Percentiles rank a stretch among this genome's conserved stretches.
phyloP scores from a whole-genome alignment of 2,888 invertebrate species.

The Andrena trimmerana region DNA sequence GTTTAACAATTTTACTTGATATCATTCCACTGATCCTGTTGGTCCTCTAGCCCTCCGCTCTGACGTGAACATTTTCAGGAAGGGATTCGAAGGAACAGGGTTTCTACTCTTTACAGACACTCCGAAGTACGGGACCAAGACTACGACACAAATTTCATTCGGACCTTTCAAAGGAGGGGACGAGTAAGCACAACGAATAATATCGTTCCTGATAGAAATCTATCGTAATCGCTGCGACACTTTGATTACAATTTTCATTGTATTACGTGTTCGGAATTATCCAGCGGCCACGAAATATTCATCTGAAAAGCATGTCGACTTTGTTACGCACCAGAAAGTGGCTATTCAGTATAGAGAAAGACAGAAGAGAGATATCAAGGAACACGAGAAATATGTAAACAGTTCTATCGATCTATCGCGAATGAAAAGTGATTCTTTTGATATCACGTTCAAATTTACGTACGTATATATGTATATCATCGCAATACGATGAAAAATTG shows the following conservation, averaged over 20 bases:
- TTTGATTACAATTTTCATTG: slow-evolving; percentile 55
- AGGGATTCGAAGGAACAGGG: slow-evolving; percentile 51
- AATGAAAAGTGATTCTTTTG: not conserved
- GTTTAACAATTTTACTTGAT: slow-evolving; percentile 63
- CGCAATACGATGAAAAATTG: slow-evolving; percentile 43
- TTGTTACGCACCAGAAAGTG: slow-evolving; percentile 31
- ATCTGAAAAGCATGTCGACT: slow-evolving; percentile 62
- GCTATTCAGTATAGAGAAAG: not conserved
- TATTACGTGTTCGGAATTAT: slow-evolving; percentile 52
- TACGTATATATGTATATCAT: not conserved
- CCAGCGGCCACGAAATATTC: slow-evolving; percentile 46
- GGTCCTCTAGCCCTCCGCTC: slow-evolving; percentile 64
- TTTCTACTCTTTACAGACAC: slow-evolving; percentile 26
- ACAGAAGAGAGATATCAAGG: not conserved
- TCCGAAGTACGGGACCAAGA: slow-evolving; percentile 18
- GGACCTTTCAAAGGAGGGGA: not conserved
- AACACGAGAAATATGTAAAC: not conserved
- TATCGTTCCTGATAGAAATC: slow-evolving; percentile 5
- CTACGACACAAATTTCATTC: slow-evolving; percentile 16
- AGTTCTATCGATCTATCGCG: not conserved
- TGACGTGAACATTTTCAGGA: slow-evolving; percentile 43
- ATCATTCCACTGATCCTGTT: slow-evolving; percentile 68
- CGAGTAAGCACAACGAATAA: not conserved
- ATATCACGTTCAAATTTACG: not conserved
- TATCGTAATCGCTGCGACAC: slow-evolving; percentile 14